These are phyloP conservation scores for Cephonodes hylas DNA, from an alignment of 2,888 invertebrate genomes.

Conservation along the genomic window DNA sequence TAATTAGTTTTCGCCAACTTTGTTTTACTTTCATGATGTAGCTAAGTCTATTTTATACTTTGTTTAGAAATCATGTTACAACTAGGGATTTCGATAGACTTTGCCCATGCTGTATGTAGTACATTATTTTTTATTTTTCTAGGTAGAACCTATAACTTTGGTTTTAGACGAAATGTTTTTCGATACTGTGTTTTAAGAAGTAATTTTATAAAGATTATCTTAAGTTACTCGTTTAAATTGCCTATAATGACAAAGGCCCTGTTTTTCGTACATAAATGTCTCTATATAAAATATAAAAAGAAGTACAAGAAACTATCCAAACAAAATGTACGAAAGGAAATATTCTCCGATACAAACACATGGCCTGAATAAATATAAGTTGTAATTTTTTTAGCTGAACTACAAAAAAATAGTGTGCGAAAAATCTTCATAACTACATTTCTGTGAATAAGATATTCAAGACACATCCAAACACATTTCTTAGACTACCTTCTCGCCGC, in stretches of 20 bases:
- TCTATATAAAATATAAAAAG: too few relatives aligned
- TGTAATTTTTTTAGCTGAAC: background rate
- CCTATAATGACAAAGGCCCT: too few relatives aligned
- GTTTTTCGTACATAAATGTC: too few relatives aligned
- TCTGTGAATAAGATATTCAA: background rate
- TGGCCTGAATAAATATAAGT: conserved; percentile 5
- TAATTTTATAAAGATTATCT: too few relatives aligned
- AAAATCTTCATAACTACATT: conserved; percentile 4
- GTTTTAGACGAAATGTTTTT: too few relatives aligned
- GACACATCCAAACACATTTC: background rate
- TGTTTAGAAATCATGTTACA: too few relatives aligned
- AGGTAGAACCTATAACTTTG: too few relatives aligned
- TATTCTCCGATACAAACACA: background rate
- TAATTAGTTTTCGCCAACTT: conserved; percentile 48
- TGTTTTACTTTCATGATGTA: conserved; percentile 18
- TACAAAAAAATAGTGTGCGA: background rate
- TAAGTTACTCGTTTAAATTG: too few relatives aligned
- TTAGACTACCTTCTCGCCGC: background rate
- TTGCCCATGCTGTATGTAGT: too few relatives aligned
- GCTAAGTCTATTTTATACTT: background rate
- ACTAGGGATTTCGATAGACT: too few relatives aligned
- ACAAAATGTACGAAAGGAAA: background rate
- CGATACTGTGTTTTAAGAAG: too few relatives aligned
- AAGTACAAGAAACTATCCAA: background rate
- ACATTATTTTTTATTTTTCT: too few relatives aligned